Evolutionary conservation across 2,797 vertebrate genomes (phyloP), one percentile per base, ranked within the genome.

Genomic region (Poeciliopsis paucimaculata): DNA sequence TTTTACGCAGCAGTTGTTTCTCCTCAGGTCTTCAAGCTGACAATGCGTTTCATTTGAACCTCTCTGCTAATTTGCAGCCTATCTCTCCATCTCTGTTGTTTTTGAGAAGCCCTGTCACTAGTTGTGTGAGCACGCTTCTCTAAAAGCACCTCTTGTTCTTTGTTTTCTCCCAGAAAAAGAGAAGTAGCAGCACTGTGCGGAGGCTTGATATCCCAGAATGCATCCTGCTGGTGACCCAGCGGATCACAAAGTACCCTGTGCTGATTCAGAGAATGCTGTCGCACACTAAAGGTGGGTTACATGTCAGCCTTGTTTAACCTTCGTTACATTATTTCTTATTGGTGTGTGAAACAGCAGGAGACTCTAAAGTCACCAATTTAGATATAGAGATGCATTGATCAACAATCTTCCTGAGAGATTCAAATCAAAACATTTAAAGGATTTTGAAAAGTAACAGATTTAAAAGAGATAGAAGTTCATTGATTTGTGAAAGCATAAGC

Each of bases 191-290:
- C 1, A 89, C 99, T 7, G 98, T 99, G 77, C 96, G 98, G 55
- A 94, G 98, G n/a, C 95, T 99, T 41, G 96, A 98, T 39, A 97
- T 99, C 91, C 97, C 98, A 13, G 98, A 99, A 87, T 99, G 98
- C 93, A 98, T 99, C 84, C 90, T 99, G 88, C 92, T 99, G 75
- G 98, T 99, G 75, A 99, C 98, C 8, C 98, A 99, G 93, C 96
- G 98, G 87, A 98, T 99, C 92, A 99, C 98, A 45, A 99, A 99
- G 91, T 99, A 99, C 89, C 98, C 98, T 0, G 97, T 99, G 76
- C 90, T 99, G 82, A 94, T 99, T 78, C 98, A 99, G 78, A 97
- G 98, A 86, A 96, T 99, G 88, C 90, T 98, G 55, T 97, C 97
- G 79, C 96, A 98, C 94, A 98, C 98, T 62, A 97, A 96, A 96